Evolutionary conservation across 2,888 invertebrate genomes (phyloP), one percentile per base, ranked within the genome.

Genomic region (Augochlorella aurata): DNA sequence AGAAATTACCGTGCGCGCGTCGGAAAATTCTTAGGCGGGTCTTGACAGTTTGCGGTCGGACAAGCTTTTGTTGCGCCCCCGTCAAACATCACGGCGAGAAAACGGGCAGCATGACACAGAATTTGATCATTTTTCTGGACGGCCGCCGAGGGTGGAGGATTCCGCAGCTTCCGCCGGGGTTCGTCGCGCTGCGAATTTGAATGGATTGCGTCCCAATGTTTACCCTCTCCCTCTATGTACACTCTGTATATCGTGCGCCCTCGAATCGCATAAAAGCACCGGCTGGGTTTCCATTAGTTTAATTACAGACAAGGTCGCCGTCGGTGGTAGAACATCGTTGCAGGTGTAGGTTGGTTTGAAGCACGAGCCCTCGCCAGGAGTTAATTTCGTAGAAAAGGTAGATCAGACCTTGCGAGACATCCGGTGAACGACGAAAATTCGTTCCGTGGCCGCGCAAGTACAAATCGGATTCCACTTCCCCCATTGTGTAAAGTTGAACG

Each of bases 251-350:
- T 73, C 82, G 81, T 77, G 74, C 76, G 54, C 65, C 61, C 69
- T 52, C 74, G 14, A 75, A 77, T 79, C 75, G 82, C 77, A 79
- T 82, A 89, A 89, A 85, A 84, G 85, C 85, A 82, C 75, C 67
- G 77, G 79, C 77, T 82, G 85, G 85, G 65, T 85, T 90, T 90
- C 91, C 91, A 92, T 92, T 92, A 92, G 87, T 91, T 92, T 90
- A 90, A 92, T 92, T 92, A 91, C 88, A 80, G 81, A 82, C 82
- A 82, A 85, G 82, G 69, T 79, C 70, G 77, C 69, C 73, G 69
- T 61, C 73, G 75, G 21, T 54, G 69, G 47, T 54, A 45, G 54
- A 73, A 74, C 82, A 78, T 49, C 77, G 73, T 52, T 82, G 67
- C 54, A 65, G 65, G 71, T 67, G 67, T 68, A 38, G 29, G 66